Evolutionary conservation across 2,113 vertebrate genomes (phyloP).

Genomic region (Hydropotes inermis): DNA sequence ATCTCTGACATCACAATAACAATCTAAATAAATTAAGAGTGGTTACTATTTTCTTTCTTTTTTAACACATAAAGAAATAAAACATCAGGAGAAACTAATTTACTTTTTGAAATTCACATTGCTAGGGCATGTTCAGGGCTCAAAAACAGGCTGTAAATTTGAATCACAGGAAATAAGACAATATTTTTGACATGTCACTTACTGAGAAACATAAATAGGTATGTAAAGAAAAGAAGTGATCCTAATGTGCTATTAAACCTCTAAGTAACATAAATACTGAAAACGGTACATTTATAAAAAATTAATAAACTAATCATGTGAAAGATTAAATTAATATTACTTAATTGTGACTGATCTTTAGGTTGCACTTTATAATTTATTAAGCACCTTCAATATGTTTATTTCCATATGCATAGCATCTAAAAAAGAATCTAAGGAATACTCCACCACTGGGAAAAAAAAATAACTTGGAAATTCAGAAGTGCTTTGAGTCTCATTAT

Average conservation of each 20-base stretch:
- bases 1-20: neutral
- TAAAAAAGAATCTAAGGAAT: neutral
- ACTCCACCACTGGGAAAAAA: neutral
- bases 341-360: neutral
- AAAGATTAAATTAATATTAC: neutral
- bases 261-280: neutral
- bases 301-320: neutral
- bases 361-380: neutral
- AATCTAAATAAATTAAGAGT: neutral
- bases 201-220: neutral
- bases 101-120: neutral
- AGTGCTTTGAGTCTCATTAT: constrained; percentile 64
- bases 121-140: neutral
- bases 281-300: neutral
- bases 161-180: neutral
- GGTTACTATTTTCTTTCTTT: neutral
- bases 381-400: neutral
- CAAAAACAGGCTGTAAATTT: neutral
- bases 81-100: neutral
- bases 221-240: neutral
- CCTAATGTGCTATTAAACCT: neutral
- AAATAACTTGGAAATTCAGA: constrained; percentile 49
- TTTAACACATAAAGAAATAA: neutral
- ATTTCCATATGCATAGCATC: neutral
- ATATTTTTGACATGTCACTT: neutral